These are phyloP conservation scores for Pseudococcus jackbeardsleyi DNA, from an alignment of 2,888 invertebrate species.

Conservation along the genomic window DNA sequence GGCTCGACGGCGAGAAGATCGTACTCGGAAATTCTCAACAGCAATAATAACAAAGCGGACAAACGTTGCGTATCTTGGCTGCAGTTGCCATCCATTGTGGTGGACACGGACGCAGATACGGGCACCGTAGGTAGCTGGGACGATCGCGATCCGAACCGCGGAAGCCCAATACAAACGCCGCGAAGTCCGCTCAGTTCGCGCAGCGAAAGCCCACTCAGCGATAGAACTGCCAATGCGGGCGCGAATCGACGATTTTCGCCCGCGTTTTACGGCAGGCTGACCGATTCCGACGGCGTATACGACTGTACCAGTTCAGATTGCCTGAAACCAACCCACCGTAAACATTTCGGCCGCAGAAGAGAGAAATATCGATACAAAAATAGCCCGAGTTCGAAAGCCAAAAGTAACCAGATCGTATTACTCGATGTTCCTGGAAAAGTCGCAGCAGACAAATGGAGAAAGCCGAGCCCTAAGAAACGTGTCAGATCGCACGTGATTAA, in stretches of 20 bases:
- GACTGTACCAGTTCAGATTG: conserved; percentile 84
- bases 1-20: not conserved
- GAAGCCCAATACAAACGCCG: not conserved
- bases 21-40: not conserved
- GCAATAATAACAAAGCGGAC: not conserved
- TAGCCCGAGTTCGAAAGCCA: not conserved
- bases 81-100: conserved; percentile 76
- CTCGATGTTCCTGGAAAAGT: conserved; percentile 75
- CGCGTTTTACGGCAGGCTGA: conserved; percentile 80
- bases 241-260: conserved; percentile 75
- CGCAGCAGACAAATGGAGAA: conserved; percentile 36
- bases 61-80: conserved; percentile 68
- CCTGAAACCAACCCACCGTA: conserved; percentile 64
- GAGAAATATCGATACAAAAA: conserved; percentile 54
- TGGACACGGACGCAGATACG: conserved; percentile 70
- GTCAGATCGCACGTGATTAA: conserved; percentile 48
- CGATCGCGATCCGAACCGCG: not conserved
- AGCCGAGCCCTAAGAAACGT: conserved; percentile 57
- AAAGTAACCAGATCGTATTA: conserved; percentile 69
- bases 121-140: not conserved
- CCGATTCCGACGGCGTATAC: conserved; percentile 84
- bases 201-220: conserved; percentile 84
- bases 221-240: conserved; percentile 77
- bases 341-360: conserved; percentile 64
- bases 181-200: conserved; percentile 80